Percentiles rank a stretch among this genome's conserved stretches.
phyloP scores from a whole-genome alignment of 2,797 vertebrate genomes.

The Limnodromus scolopaceus region DNA sequence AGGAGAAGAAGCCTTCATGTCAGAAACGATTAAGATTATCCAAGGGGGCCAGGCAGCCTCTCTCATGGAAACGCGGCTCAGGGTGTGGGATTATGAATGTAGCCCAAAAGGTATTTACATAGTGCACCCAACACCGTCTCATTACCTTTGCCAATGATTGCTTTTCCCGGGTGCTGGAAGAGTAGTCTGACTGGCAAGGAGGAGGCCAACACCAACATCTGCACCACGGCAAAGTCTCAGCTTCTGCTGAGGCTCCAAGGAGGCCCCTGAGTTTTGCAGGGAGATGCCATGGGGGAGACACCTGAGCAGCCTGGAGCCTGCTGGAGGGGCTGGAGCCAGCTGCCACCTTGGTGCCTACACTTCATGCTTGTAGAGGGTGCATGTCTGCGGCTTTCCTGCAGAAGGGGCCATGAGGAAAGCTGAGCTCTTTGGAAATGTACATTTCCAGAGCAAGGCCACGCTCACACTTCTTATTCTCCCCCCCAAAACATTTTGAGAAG shows the following conservation, averaged over 20 bases:
- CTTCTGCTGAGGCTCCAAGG: not conserved
- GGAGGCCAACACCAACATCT: not conserved
- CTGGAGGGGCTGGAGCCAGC: not conserved
- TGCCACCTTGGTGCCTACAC: rapidly evolving
- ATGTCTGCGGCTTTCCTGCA: not conserved
- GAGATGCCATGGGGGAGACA: not conserved
- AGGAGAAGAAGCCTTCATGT: constrained; percentile 64
- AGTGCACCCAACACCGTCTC: not conserved
- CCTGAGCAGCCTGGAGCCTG: not conserved
- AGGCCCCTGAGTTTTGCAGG: not conserved
- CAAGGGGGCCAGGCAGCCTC: constrained; percentile 9
- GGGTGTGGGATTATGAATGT: not conserved
- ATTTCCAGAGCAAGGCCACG: not conserved
- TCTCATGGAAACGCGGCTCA: not conserved
- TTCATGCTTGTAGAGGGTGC: rapidly evolving
- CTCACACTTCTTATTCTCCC: not conserved
- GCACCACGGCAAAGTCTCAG: not conserved
- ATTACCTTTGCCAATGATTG: not conserved
- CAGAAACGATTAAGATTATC: constrained; percentile 70
- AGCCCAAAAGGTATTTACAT: constrained; percentile 20
- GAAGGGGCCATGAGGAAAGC: not conserved
- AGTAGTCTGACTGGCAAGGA: not conserved
- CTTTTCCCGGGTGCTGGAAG: not conserved
- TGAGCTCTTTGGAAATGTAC: not conserved
- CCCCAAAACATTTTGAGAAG: not conserved